Conservation (phyloP, 1,140 invertebrate species). For the Microplitis mediator region DNA sequence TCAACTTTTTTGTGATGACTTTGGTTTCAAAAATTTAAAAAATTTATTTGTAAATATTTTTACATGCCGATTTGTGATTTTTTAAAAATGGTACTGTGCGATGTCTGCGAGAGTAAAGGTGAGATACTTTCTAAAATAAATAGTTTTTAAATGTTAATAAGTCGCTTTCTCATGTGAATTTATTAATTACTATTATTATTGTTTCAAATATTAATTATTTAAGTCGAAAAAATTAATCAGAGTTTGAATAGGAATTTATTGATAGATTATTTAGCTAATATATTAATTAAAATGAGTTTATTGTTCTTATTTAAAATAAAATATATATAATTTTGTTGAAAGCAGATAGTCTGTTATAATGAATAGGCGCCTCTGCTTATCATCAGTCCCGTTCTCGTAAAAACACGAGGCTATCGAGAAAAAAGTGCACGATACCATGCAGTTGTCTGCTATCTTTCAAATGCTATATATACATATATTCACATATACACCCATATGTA, state of each 20-base stretch:
- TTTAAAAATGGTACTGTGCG: conserved; percentile 50
- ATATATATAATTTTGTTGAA: too few relatives aligned
- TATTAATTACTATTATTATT: background rate
- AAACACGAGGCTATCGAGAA: conserved; percentile 6
- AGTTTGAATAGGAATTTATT: too few relatives aligned
- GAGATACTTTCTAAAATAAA: conserved; percentile 18
- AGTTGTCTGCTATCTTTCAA: background rate
- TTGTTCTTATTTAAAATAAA: too few relatives aligned
- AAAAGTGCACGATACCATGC: background rate
- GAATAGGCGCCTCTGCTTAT: conserved; percentile 1
- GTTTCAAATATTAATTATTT: background rate
- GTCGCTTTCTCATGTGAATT: background rate
- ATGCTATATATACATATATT: background rate
- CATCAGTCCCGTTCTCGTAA: background rate
- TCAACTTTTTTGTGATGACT: background rate
- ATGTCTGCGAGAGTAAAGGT: conserved; percentile 56
- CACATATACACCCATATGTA: too few relatives aligned
- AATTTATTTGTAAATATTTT: background rate
- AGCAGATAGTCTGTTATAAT: background rate
- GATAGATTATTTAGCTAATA: too few relatives aligned
- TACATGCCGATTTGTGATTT: background rate
- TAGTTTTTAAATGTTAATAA: too few relatives aligned
- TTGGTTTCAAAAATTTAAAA: background rate
- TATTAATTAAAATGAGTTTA: too few relatives aligned
- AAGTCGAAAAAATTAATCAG: background rate